Base-by-base conservation (phyloP, 2,888 invertebrate species). In the Cetonia aurata region DNA sequence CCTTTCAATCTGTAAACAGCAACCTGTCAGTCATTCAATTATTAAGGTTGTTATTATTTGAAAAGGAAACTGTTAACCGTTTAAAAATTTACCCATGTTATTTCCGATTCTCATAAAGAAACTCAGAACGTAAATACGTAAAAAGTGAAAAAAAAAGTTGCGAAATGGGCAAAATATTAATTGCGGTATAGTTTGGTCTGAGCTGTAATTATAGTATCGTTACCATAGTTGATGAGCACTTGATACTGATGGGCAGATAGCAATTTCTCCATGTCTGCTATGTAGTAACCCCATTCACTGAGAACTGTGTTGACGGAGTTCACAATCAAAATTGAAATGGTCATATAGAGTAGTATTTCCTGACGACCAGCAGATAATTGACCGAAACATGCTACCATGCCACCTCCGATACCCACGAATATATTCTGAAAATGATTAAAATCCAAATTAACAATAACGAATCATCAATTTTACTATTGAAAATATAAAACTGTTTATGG, bases 241-340 rank as follows among this genome's bases (percentile, higher is more conserved):
- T 84, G 80, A 74, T 83, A 82, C 37, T 80, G 79, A 73, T 83
- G 81, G 67, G 79, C 78, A 69, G 78, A 77, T 52, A 81, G 70
- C 57, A 83, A 71, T 73, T 78, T 79, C 15, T 79, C 75, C 76
- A 83, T 78, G 73, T 83, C 81, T 41, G 80, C 78, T 67, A 81
- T 81, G 77, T 85, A 84, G 73, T 86, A 83, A 71, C 83, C 80
- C 85, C 86, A 86, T 79, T 87, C 87, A 55, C 83, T 83, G 17
- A 87, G 76, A 70, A 86, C 82, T 60, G 90, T 84, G 85, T 91
- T 86, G 81, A 88, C 78, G 79, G 83, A 76, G 79, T 83, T 82
- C 84, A 89, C 82, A 85, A 88, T 82, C 80, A 85, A 77, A 84
- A 90, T 85, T 80, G 86, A 82, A 84, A 88, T 78, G 85, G 86